These are phyloP conservation scores for Hyaena hyaena DNA, from an alignment of 2,113 vertebrate species.

Conservation along the genomic window DNA sequence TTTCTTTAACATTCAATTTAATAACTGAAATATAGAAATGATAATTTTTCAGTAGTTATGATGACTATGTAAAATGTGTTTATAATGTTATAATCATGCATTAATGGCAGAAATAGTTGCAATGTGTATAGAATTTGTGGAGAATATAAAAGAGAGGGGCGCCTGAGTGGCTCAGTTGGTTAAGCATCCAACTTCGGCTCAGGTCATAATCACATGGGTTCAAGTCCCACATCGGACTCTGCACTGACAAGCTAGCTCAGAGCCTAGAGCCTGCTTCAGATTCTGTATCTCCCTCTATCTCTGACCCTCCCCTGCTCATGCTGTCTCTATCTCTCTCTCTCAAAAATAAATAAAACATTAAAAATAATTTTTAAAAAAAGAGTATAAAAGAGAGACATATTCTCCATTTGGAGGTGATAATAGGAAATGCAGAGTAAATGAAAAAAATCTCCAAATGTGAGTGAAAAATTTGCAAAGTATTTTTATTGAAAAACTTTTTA, in stretches of 20 bases:
- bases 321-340: no score
- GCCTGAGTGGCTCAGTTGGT: no score
- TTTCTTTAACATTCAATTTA: neutral
- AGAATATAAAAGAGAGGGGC: neutral
- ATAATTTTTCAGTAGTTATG: neutral
- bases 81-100: neutral
- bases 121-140: neutral
- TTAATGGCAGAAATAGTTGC: neutral
- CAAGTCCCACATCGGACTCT: no score
- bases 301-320: no score
- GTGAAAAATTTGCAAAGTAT: neutral
- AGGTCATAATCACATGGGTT: no score
- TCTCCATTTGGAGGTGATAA: neutral
- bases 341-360: no score
- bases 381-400: neutral
- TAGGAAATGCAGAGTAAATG: neutral
- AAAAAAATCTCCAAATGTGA: neutral
- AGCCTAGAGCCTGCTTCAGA: no score
- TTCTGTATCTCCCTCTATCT: no score
- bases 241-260: no score
- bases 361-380: no score
- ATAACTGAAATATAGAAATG: neutral
- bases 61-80: neutral
- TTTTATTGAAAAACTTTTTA: neutral
- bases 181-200: no score